These are phyloP conservation scores for Lipophrys pholis DNA, from an alignment of 2,113 vertebrate species.

Conservation along the genomic window DNA sequence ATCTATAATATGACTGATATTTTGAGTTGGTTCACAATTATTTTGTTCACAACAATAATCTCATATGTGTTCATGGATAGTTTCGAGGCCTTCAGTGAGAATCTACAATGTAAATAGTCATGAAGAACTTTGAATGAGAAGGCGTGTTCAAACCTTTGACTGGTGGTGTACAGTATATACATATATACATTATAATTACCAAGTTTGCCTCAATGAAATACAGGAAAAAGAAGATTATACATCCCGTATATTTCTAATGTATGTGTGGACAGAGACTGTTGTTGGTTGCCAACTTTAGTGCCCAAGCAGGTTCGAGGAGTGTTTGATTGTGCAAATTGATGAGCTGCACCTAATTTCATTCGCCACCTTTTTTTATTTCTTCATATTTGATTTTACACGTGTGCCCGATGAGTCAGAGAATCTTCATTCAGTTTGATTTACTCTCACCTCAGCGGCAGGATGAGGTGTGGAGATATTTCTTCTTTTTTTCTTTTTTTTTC, in stretches of 20 bases:
- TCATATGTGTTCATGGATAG: too few relatives aligned
- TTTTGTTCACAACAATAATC: too few relatives aligned
- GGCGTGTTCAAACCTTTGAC: too few relatives aligned
- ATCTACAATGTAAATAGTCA: too few relatives aligned
- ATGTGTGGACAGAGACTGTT: constrained; percentile 2
- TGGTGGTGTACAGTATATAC: not conserved
- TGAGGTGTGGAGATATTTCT: constrained; percentile 17
- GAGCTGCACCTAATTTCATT: constrained; percentile 41
- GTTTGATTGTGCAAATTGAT: constrained; percentile 30
- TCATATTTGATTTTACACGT: constrained; percentile 20
- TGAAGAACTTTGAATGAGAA: too few relatives aligned
- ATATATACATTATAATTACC: constrained; percentile 69
- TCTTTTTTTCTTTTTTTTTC: constrained; percentile 19
- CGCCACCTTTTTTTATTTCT: not conserved
- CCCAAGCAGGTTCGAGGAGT: not conserved
- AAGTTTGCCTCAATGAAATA: constrained; percentile 80
- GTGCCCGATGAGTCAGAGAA: constrained; percentile 20
- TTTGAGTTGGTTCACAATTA: too few relatives aligned
- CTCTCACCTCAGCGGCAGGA: constrained; percentile 28
- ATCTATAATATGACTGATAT: too few relatives aligned
- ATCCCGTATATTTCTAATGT: constrained; percentile 46
- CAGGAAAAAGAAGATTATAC: constrained; percentile 59
- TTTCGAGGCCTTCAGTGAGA: too few relatives aligned
- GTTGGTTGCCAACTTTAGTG: constrained; percentile 8
- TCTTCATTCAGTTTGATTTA: constrained; percentile 51